Evolutionary conservation across 2,888 invertebrate species (phyloP), one percentile per base, ranked within the genome.

Genomic region (Tachina lurida): DNA sequence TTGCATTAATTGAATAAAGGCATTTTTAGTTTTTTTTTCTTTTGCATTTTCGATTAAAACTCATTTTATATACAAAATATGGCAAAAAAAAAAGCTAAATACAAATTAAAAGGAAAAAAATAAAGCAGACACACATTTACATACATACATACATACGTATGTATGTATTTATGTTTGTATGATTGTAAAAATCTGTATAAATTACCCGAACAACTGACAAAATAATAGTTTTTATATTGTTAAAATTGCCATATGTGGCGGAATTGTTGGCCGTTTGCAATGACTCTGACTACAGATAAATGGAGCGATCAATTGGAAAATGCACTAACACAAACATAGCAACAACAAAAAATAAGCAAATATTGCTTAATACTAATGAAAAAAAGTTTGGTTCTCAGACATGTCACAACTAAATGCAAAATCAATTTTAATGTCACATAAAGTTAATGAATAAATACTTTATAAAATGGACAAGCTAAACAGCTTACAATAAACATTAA

Each of bases 1-100:
- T 68, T 85, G 75, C 74, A 85, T 82, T 85, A 85, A 85, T 82
- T 85, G 85, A 85, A 85, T 85, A 85, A 78, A 85, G 78, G 81
- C 78, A 85, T 63, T 82, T 76, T 71, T 58, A 71, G 58, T 75
- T 74, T 74, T 56, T 56, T 60, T 62, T 78, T 63, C 52, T 76
- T 67, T 81, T 75, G 78, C 22, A 63, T 84, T 79, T 85, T 79
- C 78, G 82, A 82, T 85, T 85, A 85, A 85, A 82, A 80, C 74
- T 76, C 84, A 76, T 86, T 86, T 85, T 70, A 75, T 45, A 80
- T 54, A 41, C 68, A 67, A n/a, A n/a, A 43, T 31, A 22, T 31
- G 31, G 31, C 1, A 22, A 22, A 3, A 3, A 22, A 56, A 49
- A 60, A 70, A 80, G 19, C 3, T 43, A 67, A 56, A 74, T 31